Conservation (phyloP, 2,797 vertebrate species). For the Atherinosoma microstoma region DNA sequence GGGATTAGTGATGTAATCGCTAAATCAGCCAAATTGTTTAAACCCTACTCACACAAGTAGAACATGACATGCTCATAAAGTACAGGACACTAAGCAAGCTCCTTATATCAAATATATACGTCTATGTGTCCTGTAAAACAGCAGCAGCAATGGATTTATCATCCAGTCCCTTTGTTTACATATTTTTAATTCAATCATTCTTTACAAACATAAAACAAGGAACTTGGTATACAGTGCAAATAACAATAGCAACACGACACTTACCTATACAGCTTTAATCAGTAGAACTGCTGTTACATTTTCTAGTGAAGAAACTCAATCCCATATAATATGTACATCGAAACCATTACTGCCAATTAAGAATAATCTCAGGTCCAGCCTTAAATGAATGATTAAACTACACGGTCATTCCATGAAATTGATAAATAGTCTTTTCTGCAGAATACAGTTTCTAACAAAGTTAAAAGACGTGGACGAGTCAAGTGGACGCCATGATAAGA, state of each 20-base stretch:
- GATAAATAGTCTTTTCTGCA: not conserved
- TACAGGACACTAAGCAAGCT: constrained; percentile 4
- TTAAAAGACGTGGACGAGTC: not conserved
- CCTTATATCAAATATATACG: not conserved
- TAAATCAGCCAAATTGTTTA: constrained; percentile 39
- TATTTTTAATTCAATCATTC: not conserved
- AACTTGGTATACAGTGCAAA: constrained; percentile 26
- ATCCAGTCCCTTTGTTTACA: not conserved
- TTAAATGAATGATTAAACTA: not conserved
- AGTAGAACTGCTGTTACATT: constrained; percentile 4
- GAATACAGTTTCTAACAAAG: not conserved
- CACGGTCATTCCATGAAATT: not conserved
- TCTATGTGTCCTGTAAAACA: not conserved
- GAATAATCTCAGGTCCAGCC: not conserved
- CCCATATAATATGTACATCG: too few relatives aligned
- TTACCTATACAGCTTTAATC: constrained; percentile 30
- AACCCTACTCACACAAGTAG: not conserved
- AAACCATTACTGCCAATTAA: not conserved
- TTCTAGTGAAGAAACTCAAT: not conserved
- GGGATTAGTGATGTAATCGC: constrained; percentile 39
- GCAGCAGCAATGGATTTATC: not conserved
- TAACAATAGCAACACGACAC: not conserved
- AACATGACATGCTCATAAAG: constrained; percentile 21
- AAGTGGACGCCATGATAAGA: too few relatives aligned
- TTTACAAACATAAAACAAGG: constrained; percentile 7